Percentiles rank a stretch among this genome's conserved stretches.
Evolutionary conservation across 2,113 vertebrate species (phyloP).

Genomic region (Pluvialis apricaria): DNA sequence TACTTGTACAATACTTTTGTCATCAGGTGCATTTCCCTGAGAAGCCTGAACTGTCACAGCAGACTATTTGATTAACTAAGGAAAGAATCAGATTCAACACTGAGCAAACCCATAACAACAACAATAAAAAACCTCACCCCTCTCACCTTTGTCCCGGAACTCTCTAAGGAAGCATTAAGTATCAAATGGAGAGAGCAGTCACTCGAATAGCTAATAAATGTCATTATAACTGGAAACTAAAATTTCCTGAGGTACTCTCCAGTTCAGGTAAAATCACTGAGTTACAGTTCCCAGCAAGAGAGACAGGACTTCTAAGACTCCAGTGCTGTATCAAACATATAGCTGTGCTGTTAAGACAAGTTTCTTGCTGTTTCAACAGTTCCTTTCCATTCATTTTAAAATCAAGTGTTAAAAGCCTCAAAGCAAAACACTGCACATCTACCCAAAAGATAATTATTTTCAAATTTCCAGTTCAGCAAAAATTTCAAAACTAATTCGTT

Average conservation of each 20-base stretch:
- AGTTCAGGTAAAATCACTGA: background rate
- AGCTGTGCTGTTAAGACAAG: background rate
- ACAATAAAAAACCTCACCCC: background rate
- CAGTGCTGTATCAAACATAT: background rate
- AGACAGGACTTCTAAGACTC: background rate
- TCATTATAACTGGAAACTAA: background rate
- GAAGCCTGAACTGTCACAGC: conserved; percentile 2
- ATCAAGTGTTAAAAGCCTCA: background rate
- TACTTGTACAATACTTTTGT: background rate
- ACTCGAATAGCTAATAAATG: background rate
- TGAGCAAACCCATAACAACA: background rate
- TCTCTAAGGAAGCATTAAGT: background rate
- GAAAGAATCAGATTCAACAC: background rate
- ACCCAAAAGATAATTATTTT: background rate
- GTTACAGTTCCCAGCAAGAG: background rate
- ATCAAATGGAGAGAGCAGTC: background rate
- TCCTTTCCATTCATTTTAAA: conserved; percentile 12
- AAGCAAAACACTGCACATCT: background rate
- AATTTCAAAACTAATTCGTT: background rate
- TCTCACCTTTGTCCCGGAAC: background rate
- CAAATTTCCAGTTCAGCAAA: background rate
- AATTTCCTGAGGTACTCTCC: background rate
- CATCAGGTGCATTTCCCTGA: background rate
- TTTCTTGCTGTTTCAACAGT: background rate
- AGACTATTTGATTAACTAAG: background rate